Conservation (phyloP, 2,113 vertebrate species). For the Brachionichthys hirsutus region DNA sequence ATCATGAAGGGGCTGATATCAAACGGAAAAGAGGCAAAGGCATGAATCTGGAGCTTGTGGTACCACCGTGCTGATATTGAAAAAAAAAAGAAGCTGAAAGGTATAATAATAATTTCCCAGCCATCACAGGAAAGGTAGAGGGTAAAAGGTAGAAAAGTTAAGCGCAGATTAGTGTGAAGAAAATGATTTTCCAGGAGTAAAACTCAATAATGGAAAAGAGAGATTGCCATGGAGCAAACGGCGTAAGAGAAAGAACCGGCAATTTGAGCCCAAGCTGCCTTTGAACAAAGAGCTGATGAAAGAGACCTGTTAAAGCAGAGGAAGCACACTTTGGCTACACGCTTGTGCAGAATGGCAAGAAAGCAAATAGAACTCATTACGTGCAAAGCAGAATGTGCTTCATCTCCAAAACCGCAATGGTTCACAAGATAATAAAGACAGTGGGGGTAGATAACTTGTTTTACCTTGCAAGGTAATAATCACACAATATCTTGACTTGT, state of each 20-base stretch:
- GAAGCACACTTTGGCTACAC: slow-evolving; percentile 25
- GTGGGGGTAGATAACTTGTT: no score
- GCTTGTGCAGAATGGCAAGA: slow-evolving; percentile 25
- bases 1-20: no score
- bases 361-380: slow-evolving; percentile 46
- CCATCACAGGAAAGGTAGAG: no score
- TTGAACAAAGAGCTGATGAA: slow-evolving; percentile 29
- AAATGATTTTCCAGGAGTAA: slow-evolving; percentile 14
- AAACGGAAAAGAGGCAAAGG: no score
- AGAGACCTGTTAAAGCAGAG: slow-evolving; percentile 24
- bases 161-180: not conserved
- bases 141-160: slow-evolving; percentile 5
- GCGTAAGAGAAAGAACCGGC: slow-evolving; percentile 26
- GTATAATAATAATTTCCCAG: no score
- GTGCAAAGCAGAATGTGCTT: slow-evolving; percentile 10
- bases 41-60: no score
- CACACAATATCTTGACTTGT: no score
- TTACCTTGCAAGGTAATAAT: not conserved
- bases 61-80: no score
- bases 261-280: slow-evolving; percentile 25
- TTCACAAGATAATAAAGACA: not conserved
- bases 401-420: slow-evolving; percentile 6
- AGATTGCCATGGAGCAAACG: slow-evolving; percentile 22
- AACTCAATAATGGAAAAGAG: slow-evolving; percentile 32
- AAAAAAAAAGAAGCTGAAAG: no score